Base-by-base conservation (phyloP, 2,888 invertebrate genomes). In the Piscicola geometra region DNA sequence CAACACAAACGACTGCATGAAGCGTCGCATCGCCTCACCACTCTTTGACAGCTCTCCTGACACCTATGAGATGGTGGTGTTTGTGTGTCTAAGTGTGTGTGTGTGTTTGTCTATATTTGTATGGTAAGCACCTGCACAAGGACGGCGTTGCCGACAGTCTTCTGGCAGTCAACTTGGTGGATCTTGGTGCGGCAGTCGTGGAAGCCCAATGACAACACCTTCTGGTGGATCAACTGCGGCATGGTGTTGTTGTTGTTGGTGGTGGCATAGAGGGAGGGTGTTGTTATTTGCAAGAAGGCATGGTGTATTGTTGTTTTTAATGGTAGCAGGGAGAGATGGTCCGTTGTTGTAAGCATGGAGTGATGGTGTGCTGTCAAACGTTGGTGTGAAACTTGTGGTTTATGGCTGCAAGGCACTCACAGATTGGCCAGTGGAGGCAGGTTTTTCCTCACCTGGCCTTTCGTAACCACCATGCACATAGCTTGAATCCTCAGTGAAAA, bases 171-270 rank as follows among this genome's bases (percentile, higher is more conserved):
- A 80, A 97, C 95, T 88, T 96, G 95, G 79, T 92, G 92, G 84
- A 97, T 97, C 88, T 96, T 97, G 69, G 97, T 94, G 88, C 95
- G 95, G 86, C 97, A 97, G 87, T 97, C 95, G 76, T 91, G 90
- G 88, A 97, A 97, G 87, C 94, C 93, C 82, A 97, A 88, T 83
- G 94, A 93, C 86, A 94, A 92, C 81, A 98, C 96, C 84, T 93
- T 92, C 86, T 93, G 92, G 86, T 97, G 94, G 81, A 98, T 97
- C 85, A 95, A 92, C 87, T 93, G 91, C n/a, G n/a, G n/a, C 3
- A 56, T 25, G 21, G 21, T 25, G n/a, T n/a, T n/a, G n/a, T n/a
- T n/a, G n/a, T n/a, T n/a, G n/a, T n/a, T n/a, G n/a, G n/a, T n/a
- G n/a, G n/a, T n/a, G n/a, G n/a, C n/a, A n/a, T n/a, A n/a, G n/a